Evolutionary conservation across 2,797 vertebrate genomes (phyloP), one percentile per base, ranked within the genome.

Genomic region (Natrix natrix): DNA sequence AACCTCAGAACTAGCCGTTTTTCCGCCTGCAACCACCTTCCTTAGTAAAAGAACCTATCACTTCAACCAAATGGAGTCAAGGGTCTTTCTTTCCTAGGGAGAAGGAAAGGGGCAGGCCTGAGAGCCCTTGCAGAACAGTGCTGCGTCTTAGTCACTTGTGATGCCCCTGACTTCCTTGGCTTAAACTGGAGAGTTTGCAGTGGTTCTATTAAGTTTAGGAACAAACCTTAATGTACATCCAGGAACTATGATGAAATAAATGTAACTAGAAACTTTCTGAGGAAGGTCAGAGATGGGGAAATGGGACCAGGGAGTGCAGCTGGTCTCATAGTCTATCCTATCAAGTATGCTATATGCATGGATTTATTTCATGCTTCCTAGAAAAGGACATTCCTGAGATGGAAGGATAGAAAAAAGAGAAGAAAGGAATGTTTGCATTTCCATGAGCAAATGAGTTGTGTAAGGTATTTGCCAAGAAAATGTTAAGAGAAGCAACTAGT

Each of bases 401-500:
- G 20, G 26, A 69, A 52, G 28, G 60, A 37, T 32, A 69, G 48
- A 20, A 20, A n/a, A 69, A 52, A 22, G 28, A 20, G 32, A 54
- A 3, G 4, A 61, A 59, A 32, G 32, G 57, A 54, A 87, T 11
- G 14, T 54, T 32, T 91, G 48, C 59, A 63, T 20, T 63, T 55
- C 32, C 28, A n/a, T n/a, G 54, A 48, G 17, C 12, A 52, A 86
- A 91, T 54, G 83, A 91, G 59, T 28, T 66, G 11, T 87, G 48
- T 17, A 87, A 91, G 37, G 13, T 17, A n/a, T 66, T 87, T 91
- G 57, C 91, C 59, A 63, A 63, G 57, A 91, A 91, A 91, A 87
- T 55, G 78, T 91, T 86, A 63, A 24, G 59, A 37, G 8, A 61
- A 91, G 83, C 48, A 54, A 54, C 48, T 10, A 54, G 24, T 13